These are phyloP conservation scores for Discoglossus pictus DNA, from an alignment of 2,797 vertebrate genomes.

Conservation along the genomic window DNA sequence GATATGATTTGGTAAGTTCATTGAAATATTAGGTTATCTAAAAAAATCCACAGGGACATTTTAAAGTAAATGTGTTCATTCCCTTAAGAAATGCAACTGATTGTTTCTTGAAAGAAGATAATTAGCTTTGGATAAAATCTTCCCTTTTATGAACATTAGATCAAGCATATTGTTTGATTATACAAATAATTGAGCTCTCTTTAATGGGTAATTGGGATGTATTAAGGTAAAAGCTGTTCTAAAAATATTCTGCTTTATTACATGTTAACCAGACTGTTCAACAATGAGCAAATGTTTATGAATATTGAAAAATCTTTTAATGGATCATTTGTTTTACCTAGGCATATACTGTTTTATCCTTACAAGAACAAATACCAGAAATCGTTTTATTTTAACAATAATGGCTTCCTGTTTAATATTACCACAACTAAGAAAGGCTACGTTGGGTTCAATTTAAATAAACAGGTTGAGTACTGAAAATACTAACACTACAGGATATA, in stretches of 20 bases:
- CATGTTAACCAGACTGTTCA: no score
- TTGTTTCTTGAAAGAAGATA: conserved; percentile 37
- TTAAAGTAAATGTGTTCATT: conserved; percentile 13
- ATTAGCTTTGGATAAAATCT: conserved; percentile 40
- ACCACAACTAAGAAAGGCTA: no score
- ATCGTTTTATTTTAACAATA: no score
- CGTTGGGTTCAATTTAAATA: no score
- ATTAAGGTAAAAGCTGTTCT: neutral
- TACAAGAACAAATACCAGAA: no score
- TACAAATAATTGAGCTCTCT: conserved; percentile 19
- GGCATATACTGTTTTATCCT: no score
- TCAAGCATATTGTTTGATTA: conserved; percentile 35
- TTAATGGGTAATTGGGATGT: conserved; percentile 14
- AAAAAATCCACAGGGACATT: conserved; percentile 21
- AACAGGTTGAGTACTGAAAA: no score
- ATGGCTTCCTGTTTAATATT: no score
- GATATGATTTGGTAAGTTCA: neutral
- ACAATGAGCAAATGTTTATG: no score
- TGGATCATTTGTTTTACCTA: no score
- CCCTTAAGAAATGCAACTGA: conserved; percentile 40
- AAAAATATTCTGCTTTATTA: neutral
- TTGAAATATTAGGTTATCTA: conserved; percentile 28
- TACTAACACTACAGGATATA: no score
- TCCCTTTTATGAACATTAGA: conserved; percentile 33
- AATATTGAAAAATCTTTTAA: no score